Base-by-base conservation (phyloP, 2,888 invertebrate species). In the Ichneumon xanthorius region DNA sequence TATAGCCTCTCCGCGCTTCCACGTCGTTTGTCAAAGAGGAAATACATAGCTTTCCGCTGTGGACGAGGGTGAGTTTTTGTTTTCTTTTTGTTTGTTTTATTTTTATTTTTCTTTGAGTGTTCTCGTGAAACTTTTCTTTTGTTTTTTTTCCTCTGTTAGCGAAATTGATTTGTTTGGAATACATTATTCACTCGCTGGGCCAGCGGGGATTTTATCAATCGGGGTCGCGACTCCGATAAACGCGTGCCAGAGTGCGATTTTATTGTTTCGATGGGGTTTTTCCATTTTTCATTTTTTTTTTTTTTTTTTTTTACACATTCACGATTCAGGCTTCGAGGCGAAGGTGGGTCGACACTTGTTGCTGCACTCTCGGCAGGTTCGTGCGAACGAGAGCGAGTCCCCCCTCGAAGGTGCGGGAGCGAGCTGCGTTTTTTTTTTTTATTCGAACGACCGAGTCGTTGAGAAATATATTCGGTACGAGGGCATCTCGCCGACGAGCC, bases 401-500 rank as follows among this genome's bases (percentile, higher is more conserved):
- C 58, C 58, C 53, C 55, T 58, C 37, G 26, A 80, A 72, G 68
- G 73, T 81, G 78, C 73, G 68, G 45, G 58, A 45, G 75, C 58
- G 63, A 61, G 63, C 63, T 75, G 61, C 40, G 70, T 40, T 75
- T 50, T 81, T 72, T 79, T 40, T 90, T 90, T 90, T 88, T 9
- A 50, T 11, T 26, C 53, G 68, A 14, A 33, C 40, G 61, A 30
- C 22, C 16, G 40, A 63, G 63, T 75, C 68, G 68, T 79, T 75
- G 78, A 79, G 70, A 77, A 77, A 82, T 67, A 48, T 65, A 70
- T 79, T 75, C 30, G 81, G 67, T 30, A 53, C 65, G 30, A 76
- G 72, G 72, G 68, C 22, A 61, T 30, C 68, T 76, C n/a, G 71
- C 71, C 71, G 61, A 50, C 22, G 65, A 67, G 50, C 71, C 72